Percentiles rank a stretch among this genome's conserved stretches.
Conservation (phyloP, 2,113 vertebrate species). For the Apeltes quadracus region DNA sequence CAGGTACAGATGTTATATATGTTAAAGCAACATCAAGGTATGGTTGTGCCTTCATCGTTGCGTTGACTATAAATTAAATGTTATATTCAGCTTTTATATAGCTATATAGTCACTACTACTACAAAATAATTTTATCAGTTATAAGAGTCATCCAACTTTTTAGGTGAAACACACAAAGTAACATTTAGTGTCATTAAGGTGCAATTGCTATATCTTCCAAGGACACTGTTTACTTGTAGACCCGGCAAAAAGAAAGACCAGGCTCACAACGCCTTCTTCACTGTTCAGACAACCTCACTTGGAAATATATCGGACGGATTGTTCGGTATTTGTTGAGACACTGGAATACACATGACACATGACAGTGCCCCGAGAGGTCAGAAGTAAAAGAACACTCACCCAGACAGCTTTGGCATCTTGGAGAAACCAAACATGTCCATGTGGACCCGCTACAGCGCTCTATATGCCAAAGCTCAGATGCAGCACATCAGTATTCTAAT, state of each 20-base stretch:
- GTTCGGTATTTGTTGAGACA: not conserved
- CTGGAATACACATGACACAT: not conserved
- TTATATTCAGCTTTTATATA: too few species aligned
- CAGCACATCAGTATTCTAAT: conserved; percentile 64
- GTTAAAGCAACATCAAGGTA: too few species aligned
- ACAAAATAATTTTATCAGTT: too few species aligned
- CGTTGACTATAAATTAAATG: too few species aligned
- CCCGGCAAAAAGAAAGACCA: not conserved
- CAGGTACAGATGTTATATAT: too few species aligned
- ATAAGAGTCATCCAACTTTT: not conserved
- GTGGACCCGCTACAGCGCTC: conserved; percentile 38
- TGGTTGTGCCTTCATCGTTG: too few species aligned
- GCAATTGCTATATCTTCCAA: too few species aligned
- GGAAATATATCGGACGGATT: not conserved
- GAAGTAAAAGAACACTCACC: conserved; percentile 65
- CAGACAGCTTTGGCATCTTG: conserved; percentile 78
- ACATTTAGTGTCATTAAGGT: too few species aligned
- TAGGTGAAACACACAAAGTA: not conserved
- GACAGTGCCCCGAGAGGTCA: not conserved
- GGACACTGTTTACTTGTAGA: not conserved
- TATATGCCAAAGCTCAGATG: conserved; percentile 42
- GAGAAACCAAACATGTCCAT: conserved; percentile 82
- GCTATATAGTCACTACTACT: too few species aligned
- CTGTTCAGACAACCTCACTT: not conserved
- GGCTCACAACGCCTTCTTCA: not conserved